These are phyloP conservation scores for Bradypodion pumilum DNA, from an alignment of 2,797 vertebrate genomes.

Conservation along the genomic window DNA sequence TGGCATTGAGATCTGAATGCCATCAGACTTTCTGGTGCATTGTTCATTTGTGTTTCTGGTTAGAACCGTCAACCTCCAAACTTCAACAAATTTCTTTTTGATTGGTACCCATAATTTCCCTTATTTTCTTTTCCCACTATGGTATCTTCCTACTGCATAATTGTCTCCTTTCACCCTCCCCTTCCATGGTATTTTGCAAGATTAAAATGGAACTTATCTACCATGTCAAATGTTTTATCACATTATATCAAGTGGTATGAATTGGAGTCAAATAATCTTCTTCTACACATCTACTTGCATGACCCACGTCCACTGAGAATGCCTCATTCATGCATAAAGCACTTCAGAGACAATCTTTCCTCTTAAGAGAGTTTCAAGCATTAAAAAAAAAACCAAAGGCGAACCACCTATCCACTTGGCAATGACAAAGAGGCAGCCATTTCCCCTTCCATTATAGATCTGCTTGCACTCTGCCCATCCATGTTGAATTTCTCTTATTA, in stretches of 20 bases:
- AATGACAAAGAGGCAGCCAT: conserved; percentile 75
- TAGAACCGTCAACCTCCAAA: conserved; percentile 47
- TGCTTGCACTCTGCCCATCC: conserved; percentile 66
- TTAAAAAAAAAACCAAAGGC: conserved; percentile 66
- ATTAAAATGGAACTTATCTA: conserved; percentile 99
- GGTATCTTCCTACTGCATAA: conserved; percentile 68
- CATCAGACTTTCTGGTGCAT: conserved; percentile 68
- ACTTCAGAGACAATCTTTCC: conserved; percentile 74
- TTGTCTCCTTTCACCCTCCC: conserved; percentile 67
- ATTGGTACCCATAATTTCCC: conserved; percentile 52
- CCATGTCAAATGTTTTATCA: conserved; percentile 99
- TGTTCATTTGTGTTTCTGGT: conserved; percentile 74
- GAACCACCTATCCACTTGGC: conserved; percentile 77
- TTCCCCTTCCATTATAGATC: conserved; percentile 62
- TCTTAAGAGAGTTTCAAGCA: conserved; percentile 75
- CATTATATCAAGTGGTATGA: conserved; percentile 99
- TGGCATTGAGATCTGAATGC: conserved; percentile 60
- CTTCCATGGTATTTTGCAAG: conserved; percentile 64
- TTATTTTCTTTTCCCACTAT: conserved; percentile 72
- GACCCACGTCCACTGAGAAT: conserved; percentile 95
- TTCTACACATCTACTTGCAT: conserved; percentile 99
- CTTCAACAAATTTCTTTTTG: conserved; percentile 57
- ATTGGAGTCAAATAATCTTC: conserved; percentile 99
- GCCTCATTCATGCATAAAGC: conserved; percentile 91
- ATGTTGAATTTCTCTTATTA: conserved; percentile 68